A percentile compares a stretch with the other conserved stretches of the same genome.
These are phyloP conservation scores for Agonopterix alstromeriana DNA, from an alignment of 2,888 invertebrate species.

Conservation along the genomic window DNA sequence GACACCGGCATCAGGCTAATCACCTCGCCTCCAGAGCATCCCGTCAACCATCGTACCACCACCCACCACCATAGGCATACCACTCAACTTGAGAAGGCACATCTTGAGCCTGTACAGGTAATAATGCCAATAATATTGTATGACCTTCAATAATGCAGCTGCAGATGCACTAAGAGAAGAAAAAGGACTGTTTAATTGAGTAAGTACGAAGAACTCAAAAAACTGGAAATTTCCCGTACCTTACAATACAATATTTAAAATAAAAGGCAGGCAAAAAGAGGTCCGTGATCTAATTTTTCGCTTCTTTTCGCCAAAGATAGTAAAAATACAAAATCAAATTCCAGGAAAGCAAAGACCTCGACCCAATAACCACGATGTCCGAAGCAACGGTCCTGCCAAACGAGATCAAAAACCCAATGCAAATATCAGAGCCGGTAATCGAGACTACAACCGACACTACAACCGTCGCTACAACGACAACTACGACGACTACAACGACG, in stretches of 20 bases:
- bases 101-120: slow-evolving; percentile 5
- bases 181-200: no score
- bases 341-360: slow-evolving; percentile 52
- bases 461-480: slow-evolving; percentile 35
- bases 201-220: no score
- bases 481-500: slow-evolving; percentile 43
- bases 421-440: slow-evolving; percentile 58
- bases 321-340: slow-evolving; percentile 5
- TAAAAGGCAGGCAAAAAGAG: no score
- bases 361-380: slow-evolving; percentile 63
- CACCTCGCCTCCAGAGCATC: slow-evolving; percentile 57
- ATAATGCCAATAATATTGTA: no score
- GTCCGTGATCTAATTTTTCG: no score
- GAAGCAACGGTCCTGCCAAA: slow-evolving; percentile 61
- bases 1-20: slow-evolving; percentile 65
- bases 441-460: slow-evolving; percentile 43
- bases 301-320: no score
- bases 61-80: slow-evolving; percentile 58
- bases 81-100: slow-evolving; percentile 26
- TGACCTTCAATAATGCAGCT: no score
- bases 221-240: no score
- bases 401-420: slow-evolving; percentile 39
- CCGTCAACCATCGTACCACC: slow-evolving; percentile 58
- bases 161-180: no score
- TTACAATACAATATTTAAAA: no score